phyloP scores from a whole-genome alignment of 2,797 vertebrate species.

The Pangasius sanitwongsei region DNA sequence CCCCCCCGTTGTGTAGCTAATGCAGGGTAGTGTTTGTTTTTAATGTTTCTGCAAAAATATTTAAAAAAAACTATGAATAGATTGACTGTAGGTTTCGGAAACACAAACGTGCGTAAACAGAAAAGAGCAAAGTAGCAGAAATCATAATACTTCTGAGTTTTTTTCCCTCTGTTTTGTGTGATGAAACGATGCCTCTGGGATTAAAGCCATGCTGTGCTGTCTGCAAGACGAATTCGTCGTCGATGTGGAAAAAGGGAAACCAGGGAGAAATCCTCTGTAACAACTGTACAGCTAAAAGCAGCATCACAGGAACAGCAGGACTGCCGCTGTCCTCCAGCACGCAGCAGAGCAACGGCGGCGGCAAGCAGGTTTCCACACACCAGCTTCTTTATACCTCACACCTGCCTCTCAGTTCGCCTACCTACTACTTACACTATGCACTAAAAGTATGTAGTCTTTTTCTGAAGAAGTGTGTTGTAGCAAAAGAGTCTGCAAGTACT shows the following conservation, averaged over 20 bases:
- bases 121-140: background rate
- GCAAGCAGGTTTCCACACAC: constrained; percentile 79
- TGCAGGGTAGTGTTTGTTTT: background rate
- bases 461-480: too few relatives aligned
- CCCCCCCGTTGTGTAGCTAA: background rate
- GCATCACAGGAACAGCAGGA: constrained; percentile 65
- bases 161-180: background rate
- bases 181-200: constrained; percentile 85
- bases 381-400: too few relatives aligned
- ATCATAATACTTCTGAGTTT: background rate
- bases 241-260: constrained; percentile 96
- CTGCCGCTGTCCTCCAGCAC: constrained; percentile 76
- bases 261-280: constrained; percentile 95
- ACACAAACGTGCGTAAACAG: background rate
- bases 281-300: constrained; percentile 86
- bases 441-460: too few relatives aligned
- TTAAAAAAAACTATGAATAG: background rate
- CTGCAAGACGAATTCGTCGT: constrained; percentile 92
- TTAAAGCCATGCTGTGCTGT: constrained; percentile 92
- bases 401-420: too few relatives aligned
- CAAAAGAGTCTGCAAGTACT: too few relatives aligned
- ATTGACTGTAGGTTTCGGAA: background rate
- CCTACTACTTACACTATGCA: too few relatives aligned
- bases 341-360: constrained; percentile 83
- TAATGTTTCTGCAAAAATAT: background rate